Conservation (phyloP, 2,797 vertebrate genomes). For the Alauda arvensis region DNA sequence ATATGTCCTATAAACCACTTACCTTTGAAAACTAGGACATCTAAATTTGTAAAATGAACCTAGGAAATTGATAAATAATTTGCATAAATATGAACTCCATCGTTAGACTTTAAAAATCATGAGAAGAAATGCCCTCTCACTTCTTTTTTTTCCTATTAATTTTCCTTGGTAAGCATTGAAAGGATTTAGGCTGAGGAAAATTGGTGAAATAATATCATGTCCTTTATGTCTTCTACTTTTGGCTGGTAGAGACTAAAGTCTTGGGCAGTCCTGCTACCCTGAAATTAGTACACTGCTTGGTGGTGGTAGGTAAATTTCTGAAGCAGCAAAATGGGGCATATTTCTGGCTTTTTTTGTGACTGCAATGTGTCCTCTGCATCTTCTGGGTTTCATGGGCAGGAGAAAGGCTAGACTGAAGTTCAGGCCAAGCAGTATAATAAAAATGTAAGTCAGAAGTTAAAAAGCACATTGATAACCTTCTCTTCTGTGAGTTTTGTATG, state of each 20-base stretch:
- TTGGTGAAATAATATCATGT: not conserved
- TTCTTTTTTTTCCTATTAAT: accelerated
- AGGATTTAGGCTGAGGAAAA: not conserved
- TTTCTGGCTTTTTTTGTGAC: not conserved
- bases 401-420: not conserved
- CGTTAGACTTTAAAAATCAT: not conserved
- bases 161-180: not conserved
- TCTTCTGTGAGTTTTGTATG: not conserved
- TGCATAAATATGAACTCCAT: not conserved
- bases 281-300: not conserved
- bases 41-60: not conserved
- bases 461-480: not conserved
- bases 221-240: not conserved
- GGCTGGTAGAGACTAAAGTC: not conserved
- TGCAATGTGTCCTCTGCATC: accelerated
- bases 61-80: not conserved
- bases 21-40: not conserved
- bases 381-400: not conserved
- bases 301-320: not conserved
- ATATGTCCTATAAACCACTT: not conserved
- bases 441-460: not conserved
- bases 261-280: not conserved
- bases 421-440: not conserved
- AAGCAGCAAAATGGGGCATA: not conserved
- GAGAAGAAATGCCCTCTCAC: not conserved